A percentile compares a stretch with the other conserved stretches of the same genome.
Conservation (phyloP, 2,888 invertebrate genomes). For the Julus scandinavius region DNA sequence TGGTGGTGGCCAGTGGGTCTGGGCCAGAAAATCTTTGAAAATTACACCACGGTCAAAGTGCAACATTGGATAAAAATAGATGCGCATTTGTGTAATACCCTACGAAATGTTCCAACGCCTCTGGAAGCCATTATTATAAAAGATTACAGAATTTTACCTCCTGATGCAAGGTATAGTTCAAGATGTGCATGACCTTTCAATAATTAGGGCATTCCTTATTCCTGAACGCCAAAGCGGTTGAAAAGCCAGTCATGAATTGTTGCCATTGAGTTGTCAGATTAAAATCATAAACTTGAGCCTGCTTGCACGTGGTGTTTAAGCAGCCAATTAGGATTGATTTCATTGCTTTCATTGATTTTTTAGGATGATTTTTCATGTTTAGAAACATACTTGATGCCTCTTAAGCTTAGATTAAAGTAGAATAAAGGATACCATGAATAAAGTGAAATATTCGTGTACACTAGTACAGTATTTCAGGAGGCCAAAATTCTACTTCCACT, state of each 20-base stretch:
- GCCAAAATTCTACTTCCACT: neutral
- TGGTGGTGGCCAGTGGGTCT: neutral
- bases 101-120: neutral
- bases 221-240: neutral
- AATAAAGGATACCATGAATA: neutral
- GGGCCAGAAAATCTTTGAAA: conserved; percentile 4
- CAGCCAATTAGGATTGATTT: no score
- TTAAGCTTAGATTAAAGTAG: neutral
- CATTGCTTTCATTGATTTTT: no score
- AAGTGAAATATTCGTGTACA: neutral
- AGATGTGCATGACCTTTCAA: neutral
- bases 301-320: no score
- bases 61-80: neutral
- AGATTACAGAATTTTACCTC: neutral
- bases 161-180: neutral
- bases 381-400: neutral
- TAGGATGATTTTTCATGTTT: no score
- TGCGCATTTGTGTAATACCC: neutral
- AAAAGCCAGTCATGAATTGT: neutral
- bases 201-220: neutral
- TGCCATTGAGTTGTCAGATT: no score
- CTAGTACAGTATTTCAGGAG: neutral
- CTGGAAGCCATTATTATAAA: neutral
- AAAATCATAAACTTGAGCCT: no score
- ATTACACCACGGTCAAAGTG: neutral